Evolutionary conservation across 1,140 invertebrate genomes (phyloP).

Genomic region (Heliconius himera): DNA sequence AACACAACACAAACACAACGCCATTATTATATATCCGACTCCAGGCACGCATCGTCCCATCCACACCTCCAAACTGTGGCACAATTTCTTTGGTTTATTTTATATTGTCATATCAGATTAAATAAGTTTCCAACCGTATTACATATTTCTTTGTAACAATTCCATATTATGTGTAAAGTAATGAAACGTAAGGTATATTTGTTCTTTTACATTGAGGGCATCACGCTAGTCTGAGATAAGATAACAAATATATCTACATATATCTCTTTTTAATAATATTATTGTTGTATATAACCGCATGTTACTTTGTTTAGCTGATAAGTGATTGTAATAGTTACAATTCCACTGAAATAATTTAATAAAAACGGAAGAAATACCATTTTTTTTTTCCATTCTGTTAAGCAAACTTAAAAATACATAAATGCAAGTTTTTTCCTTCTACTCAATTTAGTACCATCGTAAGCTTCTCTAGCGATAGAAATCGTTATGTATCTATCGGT

Average conservation of each 20-base stretch:
- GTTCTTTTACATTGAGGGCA: slow-evolving; percentile 21
- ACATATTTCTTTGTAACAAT: not conserved
- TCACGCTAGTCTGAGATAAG: slow-evolving; percentile 21
- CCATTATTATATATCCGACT: too few species aligned
- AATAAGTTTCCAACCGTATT: not conserved
- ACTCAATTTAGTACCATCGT: not conserved
- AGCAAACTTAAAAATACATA: too few species aligned
- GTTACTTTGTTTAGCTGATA: slow-evolving; percentile 20
- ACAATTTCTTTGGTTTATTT: not conserved
- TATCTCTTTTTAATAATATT: slow-evolving; percentile 26
- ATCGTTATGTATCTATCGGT: slow-evolving; percentile 23
- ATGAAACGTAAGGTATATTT: not conserved
- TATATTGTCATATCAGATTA: not conserved
- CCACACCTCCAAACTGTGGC: not conserved
- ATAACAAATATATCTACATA: slow-evolving; percentile 2
- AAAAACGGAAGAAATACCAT: too few species aligned
- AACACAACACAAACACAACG: too few species aligned
- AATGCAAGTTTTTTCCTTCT: not conserved
- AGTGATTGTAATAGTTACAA: not conserved
- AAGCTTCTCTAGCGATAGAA: not conserved
- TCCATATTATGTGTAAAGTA: not conserved
- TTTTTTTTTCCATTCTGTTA: too few species aligned
- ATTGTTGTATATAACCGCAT: slow-evolving; percentile 16
- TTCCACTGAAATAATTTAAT: too few species aligned
- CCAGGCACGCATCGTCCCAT: too few species aligned